Evolutionary conservation across 2,797 vertebrate species (phyloP).

Genomic region (Ctenopoma kingsleyae): DNA sequence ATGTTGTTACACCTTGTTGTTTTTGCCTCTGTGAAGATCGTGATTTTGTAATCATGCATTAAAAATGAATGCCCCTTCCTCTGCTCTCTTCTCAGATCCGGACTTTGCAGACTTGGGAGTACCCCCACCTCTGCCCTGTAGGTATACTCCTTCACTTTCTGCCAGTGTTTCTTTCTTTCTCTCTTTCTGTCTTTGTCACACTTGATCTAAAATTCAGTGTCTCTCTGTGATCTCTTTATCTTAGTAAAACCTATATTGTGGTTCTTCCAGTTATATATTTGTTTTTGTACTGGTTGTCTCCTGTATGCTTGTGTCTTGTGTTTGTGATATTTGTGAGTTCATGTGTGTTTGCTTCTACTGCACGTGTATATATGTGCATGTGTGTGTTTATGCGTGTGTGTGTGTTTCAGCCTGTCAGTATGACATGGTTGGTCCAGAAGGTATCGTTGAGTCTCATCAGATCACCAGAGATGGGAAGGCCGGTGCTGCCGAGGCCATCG

Average conservation of each 20-base stretch:
- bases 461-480: slow-evolving; percentile 97
- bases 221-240: slow-evolving; percentile 1
- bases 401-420: slow-evolving; percentile 94
- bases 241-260: neutral
- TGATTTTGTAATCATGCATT: slow-evolving; percentile 55
- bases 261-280: slow-evolving; percentile 5
- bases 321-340: slow-evolving; percentile 10
- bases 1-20: slow-evolving; percentile 39
- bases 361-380: neutral
- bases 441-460: slow-evolving; percentile 97
- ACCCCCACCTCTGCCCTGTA: slow-evolving; percentile 97
- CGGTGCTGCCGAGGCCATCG: slow-evolving; percentile 92
- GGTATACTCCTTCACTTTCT: slow-evolving; percentile 80
- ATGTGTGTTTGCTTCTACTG: slow-evolving; percentile 67
- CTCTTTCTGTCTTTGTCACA: slow-evolving; percentile 31
- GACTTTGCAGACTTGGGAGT: slow-evolving; percentile 98
- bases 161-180: slow-evolving; percentile 15
- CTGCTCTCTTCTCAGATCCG: slow-evolving; percentile 91
- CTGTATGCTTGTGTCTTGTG: slow-evolving; percentile 21
- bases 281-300: slow-evolving; percentile 7
- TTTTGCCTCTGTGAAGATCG: slow-evolving; percentile 37
- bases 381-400: slow-evolving; percentile 54
- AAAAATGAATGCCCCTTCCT: slow-evolving; percentile 59
- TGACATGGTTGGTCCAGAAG: slow-evolving; percentile 97
- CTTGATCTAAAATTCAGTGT: slow-evolving; percentile 9